Conservation (phyloP, 2,888 invertebrate genomes). For the Phlogophora meticulosa region DNA sequence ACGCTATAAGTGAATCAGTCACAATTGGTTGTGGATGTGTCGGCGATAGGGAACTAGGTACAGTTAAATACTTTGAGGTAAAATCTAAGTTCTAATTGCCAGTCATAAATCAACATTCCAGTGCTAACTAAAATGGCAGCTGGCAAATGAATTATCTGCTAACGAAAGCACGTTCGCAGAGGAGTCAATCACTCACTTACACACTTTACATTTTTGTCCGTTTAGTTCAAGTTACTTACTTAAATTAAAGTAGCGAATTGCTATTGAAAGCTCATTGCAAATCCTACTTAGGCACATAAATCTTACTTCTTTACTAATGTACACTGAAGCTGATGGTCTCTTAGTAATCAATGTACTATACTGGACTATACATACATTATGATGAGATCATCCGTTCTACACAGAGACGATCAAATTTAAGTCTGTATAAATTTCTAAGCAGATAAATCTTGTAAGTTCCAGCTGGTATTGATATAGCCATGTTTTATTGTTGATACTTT, state of each 20-base stretch:
- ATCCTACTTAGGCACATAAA: too few relatives aligned
- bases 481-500: not conserved
- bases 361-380: too few relatives aligned
- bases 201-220: not conserved
- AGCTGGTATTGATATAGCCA: not conserved
- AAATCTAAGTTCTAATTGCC: constrained; percentile 10
- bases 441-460: not conserved
- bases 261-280: not conserved
- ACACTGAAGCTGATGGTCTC: too few relatives aligned
- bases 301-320: too few relatives aligned
- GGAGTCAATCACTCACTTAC: too few relatives aligned
- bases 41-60: not conserved
- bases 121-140: not conserved
- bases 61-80: not conserved
- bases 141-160: not conserved
- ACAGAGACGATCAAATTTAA: not conserved
- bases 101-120: not conserved
- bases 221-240: not conserved
- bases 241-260: too few relatives aligned
- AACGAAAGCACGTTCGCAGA: too few relatives aligned
- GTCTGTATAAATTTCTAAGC: not conserved
- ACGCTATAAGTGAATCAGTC: constrained; percentile 51
- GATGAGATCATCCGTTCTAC: not conserved
- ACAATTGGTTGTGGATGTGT: constrained; percentile 35
- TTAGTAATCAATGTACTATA: too few relatives aligned